These are phyloP conservation scores for Spermophilus dauricus DNA, from an alignment of 2,113 vertebrate genomes.

Conservation along the genomic window DNA sequence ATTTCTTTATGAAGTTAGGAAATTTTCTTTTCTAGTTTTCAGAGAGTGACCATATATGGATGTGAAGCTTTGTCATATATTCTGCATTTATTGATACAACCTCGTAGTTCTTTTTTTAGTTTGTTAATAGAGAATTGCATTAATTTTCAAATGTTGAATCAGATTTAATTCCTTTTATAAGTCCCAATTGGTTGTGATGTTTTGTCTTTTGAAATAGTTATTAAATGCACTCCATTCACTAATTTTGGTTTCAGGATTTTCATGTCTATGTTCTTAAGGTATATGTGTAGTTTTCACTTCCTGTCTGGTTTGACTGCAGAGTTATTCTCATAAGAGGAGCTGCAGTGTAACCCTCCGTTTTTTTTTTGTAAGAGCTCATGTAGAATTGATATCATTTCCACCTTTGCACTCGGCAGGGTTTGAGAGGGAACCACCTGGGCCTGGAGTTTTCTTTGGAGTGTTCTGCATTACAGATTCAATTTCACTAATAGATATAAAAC, in stretches of 20 bases:
- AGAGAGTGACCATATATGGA: neutral
- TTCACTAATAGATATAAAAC: neutral
- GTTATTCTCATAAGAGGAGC: neutral
- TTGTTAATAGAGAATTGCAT: neutral
- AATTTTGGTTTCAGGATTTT: neutral
- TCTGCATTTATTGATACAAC: neutral
- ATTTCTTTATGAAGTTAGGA: neutral
- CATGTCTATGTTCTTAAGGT: neutral
- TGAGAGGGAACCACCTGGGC: neutral
- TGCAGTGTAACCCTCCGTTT: neutral
- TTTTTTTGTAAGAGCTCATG: neutral
- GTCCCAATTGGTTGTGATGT: neutral
- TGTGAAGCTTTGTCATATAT: neutral
- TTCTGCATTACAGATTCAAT: neutral
- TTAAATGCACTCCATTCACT: neutral
- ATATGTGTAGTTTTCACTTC: neutral
- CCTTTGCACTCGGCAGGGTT: neutral
- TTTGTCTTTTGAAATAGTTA: neutral
- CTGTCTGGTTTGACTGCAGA: neutral
- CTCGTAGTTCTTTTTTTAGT: neutral
- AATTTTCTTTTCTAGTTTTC: neutral
- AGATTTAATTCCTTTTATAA: neutral
- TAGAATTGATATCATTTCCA: neutral
- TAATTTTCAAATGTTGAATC: neutral
- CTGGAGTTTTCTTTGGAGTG: neutral